Conservation (phyloP, 2,888 invertebrate species). For the Adelognathus sp. region DNA sequence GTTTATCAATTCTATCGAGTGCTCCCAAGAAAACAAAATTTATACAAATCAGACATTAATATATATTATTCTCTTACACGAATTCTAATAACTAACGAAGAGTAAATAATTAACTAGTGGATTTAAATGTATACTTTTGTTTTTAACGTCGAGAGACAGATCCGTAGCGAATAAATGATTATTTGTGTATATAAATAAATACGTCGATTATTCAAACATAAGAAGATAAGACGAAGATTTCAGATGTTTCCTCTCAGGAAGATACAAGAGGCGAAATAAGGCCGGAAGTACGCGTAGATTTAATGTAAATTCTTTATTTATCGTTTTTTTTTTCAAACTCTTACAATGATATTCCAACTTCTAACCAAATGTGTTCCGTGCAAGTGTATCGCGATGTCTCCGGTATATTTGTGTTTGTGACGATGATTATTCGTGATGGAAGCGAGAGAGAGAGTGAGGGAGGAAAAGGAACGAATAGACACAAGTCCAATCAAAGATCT, state of each 20-base stretch:
- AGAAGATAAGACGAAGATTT: slow-evolving; percentile 5
- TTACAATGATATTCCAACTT: slow-evolving; percentile 62
- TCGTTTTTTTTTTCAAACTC: slow-evolving; percentile 40
- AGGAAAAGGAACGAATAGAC: slow-evolving; percentile 33
- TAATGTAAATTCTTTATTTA: slow-evolving; percentile 43
- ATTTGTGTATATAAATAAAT: slow-evolving; percentile 28
- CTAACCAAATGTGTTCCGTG: slow-evolving; percentile 74
- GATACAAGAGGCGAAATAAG: slow-evolving; percentile 2
- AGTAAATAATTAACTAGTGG: slow-evolving; percentile 31
- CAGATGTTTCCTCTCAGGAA: slow-evolving; percentile 19
- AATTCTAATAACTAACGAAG: slow-evolving; percentile 41
- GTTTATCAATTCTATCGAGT: not conserved
- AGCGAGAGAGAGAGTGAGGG: not conserved
- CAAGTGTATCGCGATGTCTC: slow-evolving; percentile 43
- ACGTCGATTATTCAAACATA: not conserved
- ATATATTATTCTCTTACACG: slow-evolving; percentile 30
- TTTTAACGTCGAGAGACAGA: slow-evolving; percentile 3
- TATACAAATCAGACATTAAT: slow-evolving; percentile 31
- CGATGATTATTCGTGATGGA: slow-evolving; percentile 20
- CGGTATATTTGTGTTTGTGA: slow-evolving; percentile 51
- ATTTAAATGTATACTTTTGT: slow-evolving; percentile 5
- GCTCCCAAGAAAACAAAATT: slow-evolving; percentile 33
- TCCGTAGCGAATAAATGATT: slow-evolving; percentile 4
- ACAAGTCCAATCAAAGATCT: slow-evolving; percentile 68
- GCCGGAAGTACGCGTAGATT: slow-evolving; percentile 4